These are phyloP conservation scores for Vesta saturnalis DNA, from an alignment of 2,888 invertebrate species.

Conservation along the genomic window DNA sequence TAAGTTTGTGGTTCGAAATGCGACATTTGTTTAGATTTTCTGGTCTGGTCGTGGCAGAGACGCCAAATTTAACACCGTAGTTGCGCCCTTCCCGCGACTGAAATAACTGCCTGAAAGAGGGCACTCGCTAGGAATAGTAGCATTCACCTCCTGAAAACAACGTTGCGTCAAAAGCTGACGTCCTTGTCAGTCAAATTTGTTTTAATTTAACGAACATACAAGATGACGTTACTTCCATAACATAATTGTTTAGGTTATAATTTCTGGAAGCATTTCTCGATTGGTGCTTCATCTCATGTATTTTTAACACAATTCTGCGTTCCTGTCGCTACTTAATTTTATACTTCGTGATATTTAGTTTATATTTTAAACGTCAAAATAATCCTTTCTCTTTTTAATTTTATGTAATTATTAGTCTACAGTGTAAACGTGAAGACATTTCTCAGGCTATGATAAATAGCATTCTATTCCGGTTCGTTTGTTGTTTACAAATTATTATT, in stretches of 20 bases:
- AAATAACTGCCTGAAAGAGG: constrained; percentile 58
- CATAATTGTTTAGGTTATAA: constrained; percentile 52
- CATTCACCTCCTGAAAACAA: constrained; percentile 29
- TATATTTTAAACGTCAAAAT: constrained; percentile 49
- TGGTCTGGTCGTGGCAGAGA: constrained; percentile 56
- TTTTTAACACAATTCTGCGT: constrained; percentile 53
- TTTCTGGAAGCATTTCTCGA: constrained; percentile 54
- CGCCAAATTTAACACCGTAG: constrained; percentile 58
- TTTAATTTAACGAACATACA: constrained; percentile 21
- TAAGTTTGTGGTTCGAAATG: constrained; percentile 54
- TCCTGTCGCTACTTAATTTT: constrained; percentile 57
- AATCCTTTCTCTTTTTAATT: constrained; percentile 65
- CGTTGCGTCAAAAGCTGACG: constrained; percentile 23
- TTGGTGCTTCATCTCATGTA: constrained; percentile 51
- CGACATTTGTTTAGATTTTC: constrained; percentile 59
- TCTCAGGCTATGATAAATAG: constrained; percentile 61
- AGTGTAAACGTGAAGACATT: constrained; percentile 66
- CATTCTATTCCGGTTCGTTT: constrained; percentile 56
- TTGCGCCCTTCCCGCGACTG: constrained; percentile 50
- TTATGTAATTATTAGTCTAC: constrained; percentile 66
- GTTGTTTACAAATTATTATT: constrained; percentile 60
- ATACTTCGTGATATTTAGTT: constrained; percentile 49
- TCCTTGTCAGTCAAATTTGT: constrained; percentile 34
- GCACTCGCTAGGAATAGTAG: constrained; percentile 55
- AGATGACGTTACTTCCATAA: constrained; percentile 44